Evolutionary conservation across 2,113 vertebrate genomes (phyloP).

Genomic region (rat (Rattus norvegicus)): GRCr8 NC_086031.1:15459001-15459500

Average conservation of each 20-base stretch:
- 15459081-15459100: background rate
- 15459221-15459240: background rate
- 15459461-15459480: background rate
- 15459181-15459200: background rate
- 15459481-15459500: background rate
- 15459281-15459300: background rate
- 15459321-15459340: background rate
- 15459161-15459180: background rate
- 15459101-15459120: background rate
- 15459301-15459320: background rate
- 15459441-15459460: background rate
- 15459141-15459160: background rate
- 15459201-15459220: background rate
- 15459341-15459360: background rate
- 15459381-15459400: background rate
- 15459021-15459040: background rate
- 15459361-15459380: background rate
- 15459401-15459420: background rate
- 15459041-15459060: background rate
- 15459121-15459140: background rate
- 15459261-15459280: background rate
- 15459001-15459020: fast-evolving
- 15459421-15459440: background rate
- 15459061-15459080: background rate
- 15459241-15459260: background rate